Evolutionary conservation across 2,113 vertebrate species (phyloP).

Genomic region (Naja naja): DNA sequence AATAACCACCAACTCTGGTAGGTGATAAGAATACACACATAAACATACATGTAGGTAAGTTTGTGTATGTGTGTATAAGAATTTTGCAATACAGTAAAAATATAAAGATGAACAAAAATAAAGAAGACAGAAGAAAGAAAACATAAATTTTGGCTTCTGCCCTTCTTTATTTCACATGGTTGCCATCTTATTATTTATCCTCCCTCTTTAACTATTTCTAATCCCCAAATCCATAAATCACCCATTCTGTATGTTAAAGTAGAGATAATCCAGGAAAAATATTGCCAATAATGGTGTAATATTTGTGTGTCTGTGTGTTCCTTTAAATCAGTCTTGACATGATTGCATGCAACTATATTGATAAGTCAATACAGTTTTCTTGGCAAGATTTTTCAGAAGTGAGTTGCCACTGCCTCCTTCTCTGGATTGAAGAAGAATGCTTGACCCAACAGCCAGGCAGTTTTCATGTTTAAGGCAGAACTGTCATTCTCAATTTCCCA

Average conservation of each 20-base stretch:
- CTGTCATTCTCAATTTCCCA: not conserved
- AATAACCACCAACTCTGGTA: not conserved
- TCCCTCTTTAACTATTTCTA: not conserved
- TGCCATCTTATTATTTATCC: not conserved
- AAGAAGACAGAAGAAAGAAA: not conserved
- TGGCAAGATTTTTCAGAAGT: not conserved
- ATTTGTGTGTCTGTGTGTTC: not conserved
- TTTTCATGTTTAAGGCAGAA: not conserved
- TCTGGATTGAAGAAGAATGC: too few species aligned
- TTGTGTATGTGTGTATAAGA: not conserved
- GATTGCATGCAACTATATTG: not conserved
- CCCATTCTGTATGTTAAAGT: not conserved
- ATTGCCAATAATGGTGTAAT: not conserved
- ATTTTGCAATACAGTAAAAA: not conserved
- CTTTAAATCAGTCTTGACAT: not conserved
- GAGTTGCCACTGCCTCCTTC: not conserved
- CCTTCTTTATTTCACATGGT: not conserved
- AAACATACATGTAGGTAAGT: too few species aligned
- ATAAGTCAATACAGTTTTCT: not conserved
- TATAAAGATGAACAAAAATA: not conserved
- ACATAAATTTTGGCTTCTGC: not conserved
- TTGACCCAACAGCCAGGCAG: too few species aligned
- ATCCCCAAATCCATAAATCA: not conserved
- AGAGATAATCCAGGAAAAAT: not conserved
- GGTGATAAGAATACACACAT: not conserved